These are phyloP conservation scores for Oreochromis tanganicae DNA, from an alignment of 2,113 vertebrate species.

Conservation along the genomic window DNA sequence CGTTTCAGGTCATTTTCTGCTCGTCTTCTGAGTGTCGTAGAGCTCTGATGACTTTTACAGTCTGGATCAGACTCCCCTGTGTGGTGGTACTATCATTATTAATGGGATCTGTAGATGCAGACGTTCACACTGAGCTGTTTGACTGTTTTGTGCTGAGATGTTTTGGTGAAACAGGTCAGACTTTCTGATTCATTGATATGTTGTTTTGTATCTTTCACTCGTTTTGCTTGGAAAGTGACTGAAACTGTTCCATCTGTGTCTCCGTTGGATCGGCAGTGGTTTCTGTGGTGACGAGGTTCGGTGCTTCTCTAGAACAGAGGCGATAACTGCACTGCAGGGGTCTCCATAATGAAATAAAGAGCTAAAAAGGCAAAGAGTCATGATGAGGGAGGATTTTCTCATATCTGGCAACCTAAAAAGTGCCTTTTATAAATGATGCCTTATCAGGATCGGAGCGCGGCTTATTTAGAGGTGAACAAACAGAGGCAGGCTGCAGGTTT, in stretches of 20 bases:
- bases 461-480: accelerated
- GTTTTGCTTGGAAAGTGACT: not conserved
- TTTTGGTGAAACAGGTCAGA: not conserved
- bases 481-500: not conserved
- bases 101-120: not conserved
- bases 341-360: not conserved
- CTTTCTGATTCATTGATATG: not conserved
- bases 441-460: accelerated
- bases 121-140: not conserved
- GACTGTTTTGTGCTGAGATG: not conserved
- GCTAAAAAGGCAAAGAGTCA: not conserved
- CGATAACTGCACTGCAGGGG: not conserved
- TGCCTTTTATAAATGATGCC: accelerated
- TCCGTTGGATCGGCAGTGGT: accelerated
- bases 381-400: not conserved
- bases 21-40: not conserved
- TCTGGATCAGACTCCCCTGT: accelerated
- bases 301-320: not conserved
- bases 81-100: accelerated
- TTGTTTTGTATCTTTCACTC: not conserved
- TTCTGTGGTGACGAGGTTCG: not conserved
- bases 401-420: accelerated
- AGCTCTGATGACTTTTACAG: accelerated
- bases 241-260: accelerated
- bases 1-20: not conserved